Percentiles rank a stretch among this genome's conserved stretches.
These are phyloP conservation scores for Elaphurus davidianus DNA, from an alignment of 2,113 vertebrate genomes.

Conservation along the genomic window DNA sequence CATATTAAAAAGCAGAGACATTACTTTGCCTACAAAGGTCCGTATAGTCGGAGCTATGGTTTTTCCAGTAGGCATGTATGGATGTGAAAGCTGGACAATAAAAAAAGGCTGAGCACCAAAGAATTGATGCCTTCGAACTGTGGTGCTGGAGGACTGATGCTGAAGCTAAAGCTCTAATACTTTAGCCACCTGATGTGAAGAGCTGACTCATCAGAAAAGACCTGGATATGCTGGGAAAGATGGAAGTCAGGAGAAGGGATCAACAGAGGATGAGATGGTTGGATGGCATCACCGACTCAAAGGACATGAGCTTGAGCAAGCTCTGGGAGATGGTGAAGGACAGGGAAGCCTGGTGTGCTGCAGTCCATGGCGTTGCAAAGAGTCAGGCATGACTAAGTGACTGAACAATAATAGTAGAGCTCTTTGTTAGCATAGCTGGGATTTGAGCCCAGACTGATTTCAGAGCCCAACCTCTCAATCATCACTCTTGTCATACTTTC, in stretches of 20 bases:
- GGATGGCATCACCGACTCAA: background rate
- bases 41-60: background rate
- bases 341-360: background rate
- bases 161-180: background rate
- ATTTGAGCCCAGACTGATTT: background rate
- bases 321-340: background rate
- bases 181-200: background rate
- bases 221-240: background rate
- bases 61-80: background rate
- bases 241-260: background rate
- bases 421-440: background rate
- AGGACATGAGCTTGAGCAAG: background rate
- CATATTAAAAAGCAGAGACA: background rate
- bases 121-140: background rate
- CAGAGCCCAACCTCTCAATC: background rate
- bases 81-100: background rate
- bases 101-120: background rate
- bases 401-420: background rate
- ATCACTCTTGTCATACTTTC: background rate
- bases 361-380: background rate
- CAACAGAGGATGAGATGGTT: background rate
- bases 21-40: background rate
- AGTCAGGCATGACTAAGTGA: background rate
- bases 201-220: background rate
- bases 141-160: background rate